These are phyloP conservation scores for Sebastes itinus DNA, from an alignment of 2,797 vertebrate species.

Conservation along the genomic window DNA sequence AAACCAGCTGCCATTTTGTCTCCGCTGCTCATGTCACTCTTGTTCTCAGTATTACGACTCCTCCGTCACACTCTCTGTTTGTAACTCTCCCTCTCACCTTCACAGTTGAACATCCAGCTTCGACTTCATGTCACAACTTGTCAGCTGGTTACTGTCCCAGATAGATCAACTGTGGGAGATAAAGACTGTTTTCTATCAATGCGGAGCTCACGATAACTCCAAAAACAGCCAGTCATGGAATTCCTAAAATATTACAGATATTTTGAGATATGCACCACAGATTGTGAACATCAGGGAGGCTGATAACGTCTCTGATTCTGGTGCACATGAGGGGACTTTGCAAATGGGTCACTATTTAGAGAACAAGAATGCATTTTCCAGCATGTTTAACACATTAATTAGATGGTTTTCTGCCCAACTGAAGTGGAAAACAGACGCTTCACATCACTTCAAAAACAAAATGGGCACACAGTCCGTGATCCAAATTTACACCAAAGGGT, in stretches of 20 bases:
- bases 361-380: conserved; percentile 14
- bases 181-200: not conserved
- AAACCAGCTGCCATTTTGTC: conserved; percentile 38
- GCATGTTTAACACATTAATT: conserved; percentile 39
- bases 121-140: conserved; percentile 4
- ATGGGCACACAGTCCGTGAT: not conserved
- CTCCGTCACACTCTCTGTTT: not conserved
- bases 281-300: not conserved
- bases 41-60: not conserved
- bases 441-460: not conserved
- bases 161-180: conserved; percentile 1
- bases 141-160: not conserved
- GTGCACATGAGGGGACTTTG: not conserved
- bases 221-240: not conserved
- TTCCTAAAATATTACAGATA: not conserved
- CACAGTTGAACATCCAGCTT: not conserved
- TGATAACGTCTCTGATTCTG: not conserved
- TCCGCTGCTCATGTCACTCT: not conserved
- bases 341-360: conserved; percentile 39
- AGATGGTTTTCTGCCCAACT: conserved; percentile 17
- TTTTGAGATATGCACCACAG: not conserved
- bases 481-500: not conserved
- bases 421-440: conserved; percentile 30
- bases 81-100: not conserved
- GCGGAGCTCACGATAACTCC: not conserved